Evolutionary conservation across 2,113 vertebrate genomes (phyloP), one percentile per base, ranked within the genome.

Genomic region (Vulpes ferrilata): DNA sequence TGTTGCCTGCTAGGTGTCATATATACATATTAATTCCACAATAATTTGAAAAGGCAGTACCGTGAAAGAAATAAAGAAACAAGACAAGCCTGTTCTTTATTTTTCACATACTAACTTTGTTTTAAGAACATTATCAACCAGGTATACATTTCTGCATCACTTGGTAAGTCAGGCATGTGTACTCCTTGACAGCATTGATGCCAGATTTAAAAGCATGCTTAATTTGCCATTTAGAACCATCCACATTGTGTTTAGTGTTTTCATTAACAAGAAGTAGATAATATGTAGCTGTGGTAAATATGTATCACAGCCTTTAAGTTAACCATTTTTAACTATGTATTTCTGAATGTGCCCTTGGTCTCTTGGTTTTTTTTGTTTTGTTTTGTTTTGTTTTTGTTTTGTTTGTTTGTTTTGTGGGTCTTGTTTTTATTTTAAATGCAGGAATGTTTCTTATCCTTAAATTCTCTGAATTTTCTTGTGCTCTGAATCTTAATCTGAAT

Each of bases 131-230:
- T 86, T 90, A 84, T 79, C 74, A 93, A 48, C 65, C 88, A 93
- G 65, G 57, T 95, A 59, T 92, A 35, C 20, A 95, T 98, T 64
- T 17, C 81, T 35, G 64, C 57, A 95, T 83, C 81, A 23, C 19
- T 97, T 93, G 96, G 96, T 98, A 98, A 98, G 96, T 98, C 88
- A 92, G 95, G 90, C 78, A 85, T 91, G 96, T 82, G 71, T 59
- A 64, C 55, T 55, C 30, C 67, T 93, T 69, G 53, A 79, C 55
- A 48, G 35, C 67, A 27, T 91, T 67, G 53, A 8, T 78, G 23
- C 5, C 74, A 65, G 71, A 25, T 73, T 81, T 51, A n/a, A 88
- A 97, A 90, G 88, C 94, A 88, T 88, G 51, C 53, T 60, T 57
- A 74, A 10, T 88, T 92, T 65, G 12, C 23, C 48, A 25, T 93